Conservation (phyloP, 2,888 invertebrate species). For the Parelbella ahira region DNA sequence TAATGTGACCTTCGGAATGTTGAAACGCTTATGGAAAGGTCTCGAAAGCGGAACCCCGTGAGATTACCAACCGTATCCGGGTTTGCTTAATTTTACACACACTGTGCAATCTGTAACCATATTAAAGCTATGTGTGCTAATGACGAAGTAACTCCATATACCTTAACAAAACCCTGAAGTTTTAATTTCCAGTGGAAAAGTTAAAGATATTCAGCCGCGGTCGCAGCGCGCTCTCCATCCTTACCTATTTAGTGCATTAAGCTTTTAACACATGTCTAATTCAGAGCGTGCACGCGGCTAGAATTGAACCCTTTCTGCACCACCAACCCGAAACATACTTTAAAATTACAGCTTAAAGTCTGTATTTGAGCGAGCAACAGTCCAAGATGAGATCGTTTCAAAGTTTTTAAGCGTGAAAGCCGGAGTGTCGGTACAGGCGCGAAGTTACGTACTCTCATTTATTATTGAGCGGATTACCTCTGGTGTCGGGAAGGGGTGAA, state of each 20-base stretch:
- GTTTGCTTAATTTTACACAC: too few species aligned
- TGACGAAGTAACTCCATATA: too few species aligned
- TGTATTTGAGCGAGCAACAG: slow-evolving; percentile 6
- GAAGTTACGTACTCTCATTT: slow-evolving; percentile 76
- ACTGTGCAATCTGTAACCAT: too few species aligned
- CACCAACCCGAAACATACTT: slow-evolving; percentile 4
- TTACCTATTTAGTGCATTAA: slow-evolving; percentile 69
- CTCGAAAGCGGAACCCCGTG: too few species aligned
- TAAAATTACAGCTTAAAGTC: background rate
- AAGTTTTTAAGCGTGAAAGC: slow-evolving; percentile 55
- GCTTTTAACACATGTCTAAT: slow-evolving; percentile 77
- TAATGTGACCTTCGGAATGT: too few species aligned
- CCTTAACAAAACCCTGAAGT: too few species aligned
- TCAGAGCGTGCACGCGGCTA: slow-evolving; percentile 48
- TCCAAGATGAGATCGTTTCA: slow-evolving; percentile 48
- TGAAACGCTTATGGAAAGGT: too few species aligned
- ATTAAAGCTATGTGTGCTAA: too few species aligned
- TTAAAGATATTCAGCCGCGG: slow-evolving; percentile 35
- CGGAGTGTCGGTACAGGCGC: slow-evolving; percentile 64
- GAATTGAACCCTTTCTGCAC: slow-evolving; percentile 35
- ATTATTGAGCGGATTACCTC: slow-evolving; percentile 70
- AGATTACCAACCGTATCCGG: too few species aligned
- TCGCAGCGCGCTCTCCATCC: slow-evolving; percentile 44
- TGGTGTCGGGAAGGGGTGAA: slow-evolving; percentile 24
- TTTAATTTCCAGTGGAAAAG: too few species aligned